Evolutionary conservation across 2,113 vertebrate species (phyloP).

Genomic region (Erinaceus europaeus): DNA sequence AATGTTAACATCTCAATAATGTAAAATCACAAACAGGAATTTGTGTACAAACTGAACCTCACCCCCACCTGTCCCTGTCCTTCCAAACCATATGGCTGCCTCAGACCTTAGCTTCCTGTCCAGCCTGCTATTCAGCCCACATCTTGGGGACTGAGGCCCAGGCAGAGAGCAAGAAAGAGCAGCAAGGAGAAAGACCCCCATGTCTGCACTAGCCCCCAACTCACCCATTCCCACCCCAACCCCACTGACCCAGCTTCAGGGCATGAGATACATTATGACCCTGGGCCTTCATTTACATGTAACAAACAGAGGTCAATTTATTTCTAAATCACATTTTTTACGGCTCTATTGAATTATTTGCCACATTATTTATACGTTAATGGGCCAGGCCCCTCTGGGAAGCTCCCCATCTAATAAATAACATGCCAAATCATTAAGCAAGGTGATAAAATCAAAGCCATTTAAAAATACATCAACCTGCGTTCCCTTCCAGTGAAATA

Average conservation of each 20-base stretch:
- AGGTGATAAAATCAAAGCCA: slow-evolving; percentile 87
- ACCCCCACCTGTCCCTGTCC: neutral
- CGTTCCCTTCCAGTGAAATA: slow-evolving; percentile 81
- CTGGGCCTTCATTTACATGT: slow-evolving; percentile 82
- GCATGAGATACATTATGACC: slow-evolving; percentile 81
- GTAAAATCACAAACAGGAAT: neutral
- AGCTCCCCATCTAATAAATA: slow-evolving; percentile 85
- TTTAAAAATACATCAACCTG: slow-evolving; percentile 89
- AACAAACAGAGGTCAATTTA: slow-evolving; percentile 85
- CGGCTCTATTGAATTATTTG: slow-evolving; percentile 87
- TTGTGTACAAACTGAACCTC: slow-evolving; percentile 11
- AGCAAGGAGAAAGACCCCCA: neutral
- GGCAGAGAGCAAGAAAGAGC: neutral
- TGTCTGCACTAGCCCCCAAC: neutral
- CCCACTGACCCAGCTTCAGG: slow-evolving; percentile 60
- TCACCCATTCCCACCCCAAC: slow-evolving; percentile 48
- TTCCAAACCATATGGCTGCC: neutral
- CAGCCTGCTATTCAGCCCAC: neutral
- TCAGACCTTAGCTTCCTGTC: neutral
- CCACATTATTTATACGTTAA: slow-evolving; percentile 88
- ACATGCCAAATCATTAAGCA: slow-evolving; percentile 88
- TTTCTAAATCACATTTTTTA: slow-evolving; percentile 86
- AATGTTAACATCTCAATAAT: neutral
- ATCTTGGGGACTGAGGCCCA: neutral
- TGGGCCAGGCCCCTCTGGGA: slow-evolving; percentile 84